phyloP scores from a whole-genome alignment of 2,113 vertebrate species.

The Etheostoma spectabile region DNA sequence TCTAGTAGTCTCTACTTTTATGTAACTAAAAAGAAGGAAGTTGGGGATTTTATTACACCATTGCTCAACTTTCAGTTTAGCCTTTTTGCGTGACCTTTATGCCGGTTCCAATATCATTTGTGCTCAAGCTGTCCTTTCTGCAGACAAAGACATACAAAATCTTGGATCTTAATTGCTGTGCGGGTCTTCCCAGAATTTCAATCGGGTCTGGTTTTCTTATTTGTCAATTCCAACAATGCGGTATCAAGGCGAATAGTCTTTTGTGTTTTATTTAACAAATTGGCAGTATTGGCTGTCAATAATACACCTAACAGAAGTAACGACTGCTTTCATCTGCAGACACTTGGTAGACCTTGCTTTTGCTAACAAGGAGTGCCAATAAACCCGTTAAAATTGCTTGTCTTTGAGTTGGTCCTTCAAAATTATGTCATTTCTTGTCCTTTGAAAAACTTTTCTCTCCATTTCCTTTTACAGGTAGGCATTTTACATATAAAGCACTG shows the following conservation, averaged over 20 bases:
- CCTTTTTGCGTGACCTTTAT: constrained; percentile 80
- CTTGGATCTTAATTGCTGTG: constrained; percentile 51
- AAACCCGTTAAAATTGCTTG: constrained; percentile 1
- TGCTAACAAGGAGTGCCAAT: neutral
- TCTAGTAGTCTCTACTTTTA: too few relatives aligned
- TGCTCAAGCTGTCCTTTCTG: constrained; percentile 63
- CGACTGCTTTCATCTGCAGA: constrained; percentile 13
- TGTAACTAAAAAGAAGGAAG: constrained; percentile 7
- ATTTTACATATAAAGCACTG: constrained; percentile 57
- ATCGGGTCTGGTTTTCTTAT: constrained; percentile 39
- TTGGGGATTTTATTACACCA: constrained; percentile 56
- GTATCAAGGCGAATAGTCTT: constrained; percentile 20
- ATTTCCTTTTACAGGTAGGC: constrained; percentile 29
- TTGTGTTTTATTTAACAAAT: constrained; percentile 15
- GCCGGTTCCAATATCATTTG: constrained; percentile 60
- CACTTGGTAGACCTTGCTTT: constrained; percentile 10
- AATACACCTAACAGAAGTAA: constrained; percentile 30
- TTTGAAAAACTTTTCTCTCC: constrained; percentile 17
- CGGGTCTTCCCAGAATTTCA: constrained; percentile 44
- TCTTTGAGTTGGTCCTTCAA: constrained; percentile 33
- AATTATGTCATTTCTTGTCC: neutral
- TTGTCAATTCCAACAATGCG: constrained; percentile 24
- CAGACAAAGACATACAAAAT: constrained; percentile 60
- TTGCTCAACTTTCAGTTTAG: constrained; percentile 79
- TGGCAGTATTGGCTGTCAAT: constrained; percentile 18